These are phyloP conservation scores for Hassar affinis DNA, from an alignment of 2,113 vertebrate genomes.

Conservation along the genomic window DNA sequence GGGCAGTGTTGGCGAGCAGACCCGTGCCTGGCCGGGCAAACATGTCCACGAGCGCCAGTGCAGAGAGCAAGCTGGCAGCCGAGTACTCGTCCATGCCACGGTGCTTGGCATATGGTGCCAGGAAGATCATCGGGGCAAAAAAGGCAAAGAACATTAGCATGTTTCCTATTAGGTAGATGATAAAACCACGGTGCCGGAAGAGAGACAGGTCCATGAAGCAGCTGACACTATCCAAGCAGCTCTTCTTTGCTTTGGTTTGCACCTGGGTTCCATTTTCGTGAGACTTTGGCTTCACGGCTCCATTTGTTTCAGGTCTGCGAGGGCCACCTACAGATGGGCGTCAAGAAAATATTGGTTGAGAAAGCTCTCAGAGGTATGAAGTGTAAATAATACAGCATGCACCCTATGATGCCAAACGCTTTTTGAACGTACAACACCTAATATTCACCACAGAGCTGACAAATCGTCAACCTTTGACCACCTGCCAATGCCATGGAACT, in stretches of 20 bases:
- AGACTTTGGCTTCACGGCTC: constrained; percentile 24
- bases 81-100: constrained; percentile 74
- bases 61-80: constrained; percentile 76
- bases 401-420: background rate
- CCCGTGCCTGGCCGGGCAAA: constrained; percentile 73
- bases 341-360: background rate
- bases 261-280: constrained; percentile 20
- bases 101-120: constrained; percentile 75
- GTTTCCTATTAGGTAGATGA: constrained; percentile 80
- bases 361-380: background rate
- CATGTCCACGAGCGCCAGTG: constrained; percentile 78
- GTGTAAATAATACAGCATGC: background rate
- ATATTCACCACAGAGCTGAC: background rate
- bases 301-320: constrained; percentile 14
- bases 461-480: background rate
- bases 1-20: constrained; percentile 74
- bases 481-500: background rate
- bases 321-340: background rate
- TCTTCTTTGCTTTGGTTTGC: constrained; percentile 35
- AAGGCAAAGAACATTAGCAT: constrained; percentile 79
- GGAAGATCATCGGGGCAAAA: constrained; percentile 80
- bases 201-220: constrained; percentile 75
- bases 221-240: constrained; percentile 63
- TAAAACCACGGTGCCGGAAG: constrained; percentile 78
- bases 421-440: background rate